Evolutionary conservation across 2,113 vertebrate species (phyloP).

Genomic region (Gila orcuttii): DNA sequence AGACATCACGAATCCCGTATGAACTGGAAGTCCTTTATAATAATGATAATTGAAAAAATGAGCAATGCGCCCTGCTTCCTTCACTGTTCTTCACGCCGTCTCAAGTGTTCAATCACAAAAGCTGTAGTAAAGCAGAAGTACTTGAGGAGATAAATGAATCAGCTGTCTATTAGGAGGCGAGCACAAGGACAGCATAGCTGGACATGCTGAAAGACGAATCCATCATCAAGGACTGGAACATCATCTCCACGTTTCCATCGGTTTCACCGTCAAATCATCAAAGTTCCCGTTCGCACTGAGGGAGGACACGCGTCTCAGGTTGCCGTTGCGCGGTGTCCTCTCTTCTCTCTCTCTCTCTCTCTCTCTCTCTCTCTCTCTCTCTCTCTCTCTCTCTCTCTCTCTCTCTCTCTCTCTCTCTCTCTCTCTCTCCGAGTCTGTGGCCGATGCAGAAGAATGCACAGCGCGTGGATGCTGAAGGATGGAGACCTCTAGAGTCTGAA

Average conservation of each 20-base stretch:
- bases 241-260: slow-evolving; percentile 59
- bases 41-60: slow-evolving; percentile 70
- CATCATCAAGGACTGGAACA: slow-evolving; percentile 59
- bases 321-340: slow-evolving; percentile 51
- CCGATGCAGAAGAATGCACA: slow-evolving; percentile 69
- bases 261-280: slow-evolving; percentile 64
- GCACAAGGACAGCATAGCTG: slow-evolving; percentile 73
- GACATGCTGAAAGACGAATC: slow-evolving; percentile 63
- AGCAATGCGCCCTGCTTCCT: slow-evolving; percentile 70
- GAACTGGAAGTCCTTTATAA: slow-evolving; percentile 68
- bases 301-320: slow-evolving; percentile 70
- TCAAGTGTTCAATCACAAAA: slow-evolving; percentile 64
- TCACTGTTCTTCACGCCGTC: slow-evolving; percentile 66
- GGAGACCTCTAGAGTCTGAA: slow-evolving; percentile 83
- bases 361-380: background rate
- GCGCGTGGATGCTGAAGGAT: slow-evolving; percentile 77
- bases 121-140: slow-evolving; percentile 62
- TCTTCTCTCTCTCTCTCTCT: slow-evolving; percentile 8
- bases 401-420: slow-evolving; percentile 65
- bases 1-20: slow-evolving; percentile 74
- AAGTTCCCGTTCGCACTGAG: slow-evolving; percentile 70
- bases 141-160: slow-evolving; percentile 48
- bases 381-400: slow-evolving; percentile 23
- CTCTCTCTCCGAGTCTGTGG: slow-evolving; percentile 68
- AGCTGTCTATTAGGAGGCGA: slow-evolving; percentile 65